phyloP scores from a whole-genome alignment of 2,797 vertebrate species.

The Hozukius guyotensis region DNA sequence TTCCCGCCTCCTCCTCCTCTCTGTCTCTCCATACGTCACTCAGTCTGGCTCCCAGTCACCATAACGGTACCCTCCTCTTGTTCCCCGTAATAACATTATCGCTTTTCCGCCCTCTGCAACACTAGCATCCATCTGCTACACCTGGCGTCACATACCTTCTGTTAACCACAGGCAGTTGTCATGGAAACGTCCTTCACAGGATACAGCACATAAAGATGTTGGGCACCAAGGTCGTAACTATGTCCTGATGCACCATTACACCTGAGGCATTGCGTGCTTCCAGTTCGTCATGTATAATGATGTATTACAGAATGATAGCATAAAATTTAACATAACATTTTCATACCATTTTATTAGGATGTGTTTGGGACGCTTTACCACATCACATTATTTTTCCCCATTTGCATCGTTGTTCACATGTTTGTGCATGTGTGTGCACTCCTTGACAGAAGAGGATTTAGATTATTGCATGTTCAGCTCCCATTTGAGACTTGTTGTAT shows the following conservation, averaged over 20 bases:
- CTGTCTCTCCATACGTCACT: neutral
- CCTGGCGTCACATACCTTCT: neutral
- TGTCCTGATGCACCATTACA: conserved; percentile 1
- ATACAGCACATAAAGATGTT: neutral
- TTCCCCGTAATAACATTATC: conserved; percentile 27
- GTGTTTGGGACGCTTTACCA: neutral
- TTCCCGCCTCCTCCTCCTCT: neutral
- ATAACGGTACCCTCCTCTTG: neutral
- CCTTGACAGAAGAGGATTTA: conserved; percentile 6
- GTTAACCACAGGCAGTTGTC: neutral
- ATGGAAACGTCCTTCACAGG: conserved; percentile 12
- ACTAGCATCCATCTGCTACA: conserved; percentile 7
- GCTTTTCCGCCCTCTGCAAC: neutral
- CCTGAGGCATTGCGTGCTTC: neutral
- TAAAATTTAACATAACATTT: neutral
- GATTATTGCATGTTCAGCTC: conserved; percentile 59
- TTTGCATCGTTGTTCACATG: neutral
- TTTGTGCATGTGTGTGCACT: conserved; percentile 19
- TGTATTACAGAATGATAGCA: neutral
- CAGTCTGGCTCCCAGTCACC: conserved; percentile 14
- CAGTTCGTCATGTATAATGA: neutral
- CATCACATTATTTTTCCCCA: neutral
- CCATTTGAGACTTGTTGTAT: neutral
- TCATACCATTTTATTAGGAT: neutral
- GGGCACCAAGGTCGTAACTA: neutral